Evolutionary conservation across 2,888 invertebrate genomes (phyloP), one percentile per base, ranked within the genome.

Genomic region (Julus scanicus): DNA sequence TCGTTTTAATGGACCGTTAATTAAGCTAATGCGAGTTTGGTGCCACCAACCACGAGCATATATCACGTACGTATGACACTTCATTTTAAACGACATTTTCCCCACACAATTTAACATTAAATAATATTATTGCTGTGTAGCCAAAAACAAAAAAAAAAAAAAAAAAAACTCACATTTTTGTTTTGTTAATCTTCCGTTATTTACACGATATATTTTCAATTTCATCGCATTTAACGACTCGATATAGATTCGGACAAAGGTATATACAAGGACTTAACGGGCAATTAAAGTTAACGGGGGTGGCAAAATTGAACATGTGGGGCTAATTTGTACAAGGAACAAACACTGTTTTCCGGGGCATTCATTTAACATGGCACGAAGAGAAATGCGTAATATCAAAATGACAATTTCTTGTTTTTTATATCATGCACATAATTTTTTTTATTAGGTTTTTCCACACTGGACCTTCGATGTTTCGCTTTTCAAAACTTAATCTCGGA

Each of bases 251-350:
- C 11, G 29, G 71, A 71, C 71, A 71, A 3, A 29, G 20, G 29
- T 71, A 71, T 20, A 63, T 63, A 71, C 71, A 71, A 29, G 71
- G 71, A 71, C 29, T 71, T 53, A 17, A 13, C 53, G 53, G 53
- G 15, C 13, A 17, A 53, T 53, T 53, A 17, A 53, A 53, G 13
- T 53, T n/a, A 8, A n/a, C 20, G 8, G 6, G 6, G 8, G 8
- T 2, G 71, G 8, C 29, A 71, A 71, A 71, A 29, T 71, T 71
- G n/a, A 63, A 63, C 63, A 17, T 20, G 49, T 8, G 71, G 71
- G 71, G 71, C 71, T 20, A 71, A 71, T 71, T 71, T 71, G 71
- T 71, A 71, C 71, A 71, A 29, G 29, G 71, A 71, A 71, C 20
- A 20, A 20, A 71, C 8, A 71, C 20, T 71, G 20, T 29, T 17